Evolutionary conservation across 2,113 vertebrate species (phyloP).

Genomic region (Vombatus ursinus): DNA sequence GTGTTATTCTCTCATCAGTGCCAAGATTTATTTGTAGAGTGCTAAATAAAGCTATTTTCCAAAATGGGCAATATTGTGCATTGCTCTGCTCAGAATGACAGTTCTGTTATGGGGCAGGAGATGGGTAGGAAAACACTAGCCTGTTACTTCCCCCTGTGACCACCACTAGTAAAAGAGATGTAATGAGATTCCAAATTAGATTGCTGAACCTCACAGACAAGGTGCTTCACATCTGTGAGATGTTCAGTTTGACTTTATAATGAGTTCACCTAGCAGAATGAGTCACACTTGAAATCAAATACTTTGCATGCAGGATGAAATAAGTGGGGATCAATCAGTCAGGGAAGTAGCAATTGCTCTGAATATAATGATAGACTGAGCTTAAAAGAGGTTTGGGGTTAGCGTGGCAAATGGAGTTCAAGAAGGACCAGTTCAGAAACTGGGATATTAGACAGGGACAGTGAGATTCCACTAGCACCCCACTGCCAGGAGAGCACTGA

Average conservation of each 20-base stretch:
- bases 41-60: slow-evolving; percentile 77
- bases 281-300: slow-evolving; percentile 78
- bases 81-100: slow-evolving; percentile 72
- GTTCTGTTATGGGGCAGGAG: slow-evolving; percentile 69
- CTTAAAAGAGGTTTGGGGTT: not conserved
- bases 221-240: slow-evolving; percentile 75
- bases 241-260: slow-evolving; percentile 76
- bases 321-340: slow-evolving; percentile 79
- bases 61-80: slow-evolving; percentile 61
- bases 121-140: slow-evolving; percentile 55
- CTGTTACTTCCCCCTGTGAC: slow-evolving; percentile 57
- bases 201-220: slow-evolving; percentile 73
- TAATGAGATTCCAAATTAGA: slow-evolving; percentile 80
- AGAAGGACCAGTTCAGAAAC: not conserved
- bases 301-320: slow-evolving; percentile 77
- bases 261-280: slow-evolving; percentile 76
- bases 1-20: slow-evolving; percentile 70
- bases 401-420: not conserved
- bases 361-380: slow-evolving; percentile 69
- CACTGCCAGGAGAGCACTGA: not conserved
- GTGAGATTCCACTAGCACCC: not conserved
- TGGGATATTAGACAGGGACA: not conserved
- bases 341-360: slow-evolving; percentile 68
- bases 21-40: slow-evolving; percentile 59
- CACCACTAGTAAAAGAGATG: slow-evolving; percentile 55